Conservation (phyloP, 30 jellyfish, hydroid and myxozoan genomes). For the Hydra vulgaris region DNA sequence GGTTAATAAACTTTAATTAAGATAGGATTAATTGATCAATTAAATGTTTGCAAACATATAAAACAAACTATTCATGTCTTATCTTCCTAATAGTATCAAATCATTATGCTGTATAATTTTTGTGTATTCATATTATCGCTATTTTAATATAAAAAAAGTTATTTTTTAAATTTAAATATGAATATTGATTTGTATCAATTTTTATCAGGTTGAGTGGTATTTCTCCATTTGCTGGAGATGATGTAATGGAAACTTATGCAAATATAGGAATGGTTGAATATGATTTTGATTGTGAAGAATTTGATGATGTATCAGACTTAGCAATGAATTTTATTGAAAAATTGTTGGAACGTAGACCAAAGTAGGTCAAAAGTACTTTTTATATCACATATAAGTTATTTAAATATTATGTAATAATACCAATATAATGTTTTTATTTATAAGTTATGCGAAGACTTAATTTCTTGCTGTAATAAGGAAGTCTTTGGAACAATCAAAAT, state of each 20-base stretch:
- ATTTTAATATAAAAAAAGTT: no score
- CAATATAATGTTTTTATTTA: background rate
- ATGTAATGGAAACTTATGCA: constrained; percentile 92
- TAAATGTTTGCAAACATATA: no score
- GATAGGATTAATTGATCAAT: no score
- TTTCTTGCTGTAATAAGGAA: background rate
- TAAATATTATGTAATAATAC: background rate
- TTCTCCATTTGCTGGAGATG: constrained; percentile 99
- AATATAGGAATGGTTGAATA: constrained; percentile 89
- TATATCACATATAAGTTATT: background rate
- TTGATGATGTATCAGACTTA: constrained; percentile 86
- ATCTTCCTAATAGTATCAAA: no score
- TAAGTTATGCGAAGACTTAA: background rate
- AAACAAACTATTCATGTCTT: no score
- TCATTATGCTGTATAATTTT: no score
- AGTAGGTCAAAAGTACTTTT: constrained; percentile 40
- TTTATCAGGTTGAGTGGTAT: constrained; percentile 80
- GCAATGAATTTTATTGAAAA: constrained; percentile 90
- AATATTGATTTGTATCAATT: no score
- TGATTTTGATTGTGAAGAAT: constrained; percentile 97
- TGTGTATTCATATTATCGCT: no score
- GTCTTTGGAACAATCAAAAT: no score
- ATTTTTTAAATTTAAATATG: no score
- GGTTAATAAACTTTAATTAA: no score
- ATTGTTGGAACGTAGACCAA: constrained; percentile 57